Percentiles rank a stretch among this genome's conserved stretches.
Conservation (phyloP, 2,113 vertebrate species). For the Ciconia maguari region DNA sequence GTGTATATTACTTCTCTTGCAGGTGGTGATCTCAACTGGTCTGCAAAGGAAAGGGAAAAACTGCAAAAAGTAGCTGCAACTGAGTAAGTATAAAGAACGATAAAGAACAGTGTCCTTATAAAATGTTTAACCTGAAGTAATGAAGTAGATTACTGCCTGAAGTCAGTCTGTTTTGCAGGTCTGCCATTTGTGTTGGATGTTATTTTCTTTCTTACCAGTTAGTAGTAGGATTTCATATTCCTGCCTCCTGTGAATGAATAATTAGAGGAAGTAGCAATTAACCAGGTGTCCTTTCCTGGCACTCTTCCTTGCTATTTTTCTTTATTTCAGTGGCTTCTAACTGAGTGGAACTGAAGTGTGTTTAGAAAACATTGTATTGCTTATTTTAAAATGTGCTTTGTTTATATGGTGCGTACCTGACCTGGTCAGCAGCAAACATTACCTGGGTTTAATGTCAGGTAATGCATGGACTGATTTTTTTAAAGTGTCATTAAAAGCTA, state of each 20-base stretch:
- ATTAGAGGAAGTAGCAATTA: neutral
- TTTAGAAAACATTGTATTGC: neutral
- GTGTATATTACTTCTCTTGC: neutral
- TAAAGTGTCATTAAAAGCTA: neutral
- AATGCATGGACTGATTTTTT: neutral
- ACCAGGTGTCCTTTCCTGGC: neutral
- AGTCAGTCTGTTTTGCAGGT: neutral
- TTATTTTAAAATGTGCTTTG: neutral
- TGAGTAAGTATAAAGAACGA: constrained; percentile 78
- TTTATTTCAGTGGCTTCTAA: neutral
- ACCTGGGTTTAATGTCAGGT: neutral
- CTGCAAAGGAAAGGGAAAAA: constrained; percentile 82
- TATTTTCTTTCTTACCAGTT: neutral
- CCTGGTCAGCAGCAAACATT: neutral
- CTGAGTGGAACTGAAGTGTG: neutral
- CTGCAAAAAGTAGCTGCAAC: constrained; percentile 76
- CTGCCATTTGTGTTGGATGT: neutral
- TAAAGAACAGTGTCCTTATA: neutral
- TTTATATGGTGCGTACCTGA: neutral
- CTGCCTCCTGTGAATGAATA: neutral
- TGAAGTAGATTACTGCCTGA: neutral
- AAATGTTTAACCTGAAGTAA: neutral
- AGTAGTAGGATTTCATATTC: neutral
- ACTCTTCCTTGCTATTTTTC: neutral
- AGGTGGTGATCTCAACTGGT: constrained; percentile 92